Percentiles rank a stretch among this genome's conserved stretches.
Conservation (phyloP, 2,888 invertebrate genomes). For the Endotricha flammealis region DNA sequence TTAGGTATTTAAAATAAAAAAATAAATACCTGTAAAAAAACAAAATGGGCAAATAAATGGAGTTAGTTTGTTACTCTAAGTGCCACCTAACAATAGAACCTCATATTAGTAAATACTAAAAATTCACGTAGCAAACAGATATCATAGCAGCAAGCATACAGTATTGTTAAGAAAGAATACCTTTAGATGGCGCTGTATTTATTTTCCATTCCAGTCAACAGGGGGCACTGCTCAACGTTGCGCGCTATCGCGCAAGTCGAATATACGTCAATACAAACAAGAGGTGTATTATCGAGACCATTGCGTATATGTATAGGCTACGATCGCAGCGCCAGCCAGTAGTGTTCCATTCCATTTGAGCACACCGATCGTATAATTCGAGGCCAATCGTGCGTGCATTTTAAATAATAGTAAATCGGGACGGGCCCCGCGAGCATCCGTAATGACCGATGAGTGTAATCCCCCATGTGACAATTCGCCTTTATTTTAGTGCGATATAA, state of each 20-base stretch:
- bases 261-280: constrained; percentile 72
- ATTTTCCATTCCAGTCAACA: constrained; percentile 17
- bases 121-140: neutral
- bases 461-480: constrained; percentile 30
- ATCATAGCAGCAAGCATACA: neutral
- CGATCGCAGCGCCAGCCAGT: constrained; percentile 59
- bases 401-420: constrained; percentile 41
- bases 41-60: no score
- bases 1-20: no score
- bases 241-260: constrained; percentile 49
- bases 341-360: constrained; percentile 58
- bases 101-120: no score
- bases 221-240: constrained; percentile 31
- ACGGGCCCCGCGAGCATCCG: constrained; percentile 47
- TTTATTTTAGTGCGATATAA: constrained; percentile 45
- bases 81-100: constrained; percentile 1
- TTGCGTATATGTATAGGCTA: constrained; percentile 53
- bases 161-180: constrained; percentile 12
- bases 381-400: constrained; percentile 57
- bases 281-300: constrained; percentile 49
- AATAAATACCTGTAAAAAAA: no score
- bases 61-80: no score
- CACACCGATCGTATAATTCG: constrained; percentile 60
- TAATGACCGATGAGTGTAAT: constrained; percentile 52
- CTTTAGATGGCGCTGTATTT: constrained; percentile 18